Percentiles rank a stretch among this genome's conserved stretches.
Conservation (phyloP, 2,113 vertebrate genomes). For the Coregonus clupeaformis region DNA sequence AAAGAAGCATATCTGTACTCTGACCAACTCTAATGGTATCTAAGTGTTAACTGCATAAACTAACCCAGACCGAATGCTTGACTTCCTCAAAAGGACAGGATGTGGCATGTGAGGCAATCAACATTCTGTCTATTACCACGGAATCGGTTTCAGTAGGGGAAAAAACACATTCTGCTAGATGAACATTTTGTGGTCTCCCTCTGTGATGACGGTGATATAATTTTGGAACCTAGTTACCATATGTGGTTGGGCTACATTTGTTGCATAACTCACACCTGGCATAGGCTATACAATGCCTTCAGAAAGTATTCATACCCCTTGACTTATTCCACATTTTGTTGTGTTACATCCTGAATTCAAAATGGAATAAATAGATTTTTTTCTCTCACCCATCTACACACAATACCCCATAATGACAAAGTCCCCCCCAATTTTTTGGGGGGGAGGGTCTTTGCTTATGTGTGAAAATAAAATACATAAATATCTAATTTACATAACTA, state of each 20-base stretch:
- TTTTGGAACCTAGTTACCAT: background rate
- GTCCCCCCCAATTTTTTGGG: no score
- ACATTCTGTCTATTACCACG: slow-evolving; percentile 42
- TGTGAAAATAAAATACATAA: no score
- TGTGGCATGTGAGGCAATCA: slow-evolving; percentile 64
- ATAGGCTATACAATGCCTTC: no score
- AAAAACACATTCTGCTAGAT: slow-evolving; percentile 58
- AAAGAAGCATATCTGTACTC: slow-evolving; percentile 17
- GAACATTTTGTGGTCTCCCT: slow-evolving; percentile 55
- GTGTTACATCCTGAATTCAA: no score
- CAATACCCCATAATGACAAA: no score
- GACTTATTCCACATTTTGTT: no score
- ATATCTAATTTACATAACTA: no score
- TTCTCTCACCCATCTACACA: no score
- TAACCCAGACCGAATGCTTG: slow-evolving; percentile 12
- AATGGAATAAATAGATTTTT: no score
- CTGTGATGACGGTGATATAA: background rate
- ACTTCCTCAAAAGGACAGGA: slow-evolving; percentile 76
- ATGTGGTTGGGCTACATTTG: background rate
- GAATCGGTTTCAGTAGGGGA: slow-evolving; percentile 55
- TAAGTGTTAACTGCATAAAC: slow-evolving; percentile 35
- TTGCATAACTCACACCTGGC: no score
- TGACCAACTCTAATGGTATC: slow-evolving; percentile 15
- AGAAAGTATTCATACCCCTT: no score
- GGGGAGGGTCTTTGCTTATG: no score